Base-by-base conservation (phyloP, 2,888 invertebrate genomes). In the Ormia ochracea region DNA sequence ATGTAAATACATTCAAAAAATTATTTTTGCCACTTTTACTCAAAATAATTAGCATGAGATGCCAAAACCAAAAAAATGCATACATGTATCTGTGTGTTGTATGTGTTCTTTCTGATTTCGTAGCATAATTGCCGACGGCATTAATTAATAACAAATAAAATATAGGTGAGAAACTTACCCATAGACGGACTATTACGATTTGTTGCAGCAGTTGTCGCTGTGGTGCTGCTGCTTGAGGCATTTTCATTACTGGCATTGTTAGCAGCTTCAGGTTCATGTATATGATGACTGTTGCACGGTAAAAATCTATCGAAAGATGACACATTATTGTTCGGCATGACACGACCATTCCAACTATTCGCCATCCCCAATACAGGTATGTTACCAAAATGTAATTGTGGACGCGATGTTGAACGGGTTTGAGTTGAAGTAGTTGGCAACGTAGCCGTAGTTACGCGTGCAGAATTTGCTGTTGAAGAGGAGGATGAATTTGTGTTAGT, bases 261-360 rank as follows among this genome's bases (percentile, higher is more conserved):
- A 2, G 54, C 58, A 21, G 43, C 38, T 45, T 82, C 82, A 10
- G 84, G 83, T 17, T 90, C 90, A 0, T 91, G 91, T 61, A 94
- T 90, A 84, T 94, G 94, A 87, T 94, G 93, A 38, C 94, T 94
- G 86, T 93, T 93, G 85, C 94, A 95, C 1, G 93, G 93, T 82
- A 95, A 89, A 85, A 93, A 94, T 33, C 90, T 89, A 83, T 90
- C 90, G 65, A 90, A 90, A 7, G 90, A 88, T 7, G 90, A 87
- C 61, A 88, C 81, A 82, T 86, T 88, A 83, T 89, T 89, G 2
- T 86, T 87, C 33, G 90, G 89, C 54, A 89, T 85, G 38, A 89
- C 87, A 52, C 90, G 86, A 33, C 88, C 87, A 80, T 86, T 87
- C 87, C 90, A 89, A 50, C 87, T 90, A 82, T 66, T 52, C 10